Conservation (phyloP, 1,140 invertebrate genomes). For the Drosophila mojavensis region DNA sequence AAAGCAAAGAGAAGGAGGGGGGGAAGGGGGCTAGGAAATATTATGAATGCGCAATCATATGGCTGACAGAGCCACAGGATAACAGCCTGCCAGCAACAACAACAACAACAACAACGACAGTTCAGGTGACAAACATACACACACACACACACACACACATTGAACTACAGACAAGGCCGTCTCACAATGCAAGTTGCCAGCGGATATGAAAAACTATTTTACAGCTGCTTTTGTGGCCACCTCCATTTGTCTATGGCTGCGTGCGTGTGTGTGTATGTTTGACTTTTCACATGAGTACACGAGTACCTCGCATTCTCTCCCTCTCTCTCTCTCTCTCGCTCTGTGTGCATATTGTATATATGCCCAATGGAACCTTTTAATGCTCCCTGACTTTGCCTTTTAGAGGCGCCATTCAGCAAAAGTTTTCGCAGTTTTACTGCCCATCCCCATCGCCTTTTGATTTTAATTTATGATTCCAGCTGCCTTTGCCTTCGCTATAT, state of each 20-base stretch:
- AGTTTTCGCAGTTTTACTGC: constrained; percentile 40
- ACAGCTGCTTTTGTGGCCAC: constrained; percentile 62
- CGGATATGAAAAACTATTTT: constrained; percentile 82
- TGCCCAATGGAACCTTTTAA: constrained; percentile 4
- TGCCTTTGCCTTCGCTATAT: constrained; percentile 43
- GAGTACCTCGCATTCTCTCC: background rate
- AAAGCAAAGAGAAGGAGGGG: background rate
- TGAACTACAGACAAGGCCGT: background rate
- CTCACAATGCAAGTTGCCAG: constrained; percentile 67
- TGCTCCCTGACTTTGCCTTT: constrained; percentile 14
- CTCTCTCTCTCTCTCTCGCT: background rate
- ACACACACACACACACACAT: constrained; percentile 1
- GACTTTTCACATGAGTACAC: constrained; percentile 9
- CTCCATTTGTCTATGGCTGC: constrained; percentile 8
- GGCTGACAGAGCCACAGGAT: constrained; percentile 33
- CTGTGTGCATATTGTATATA: background rate
- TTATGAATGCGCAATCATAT: constrained; percentile 75
- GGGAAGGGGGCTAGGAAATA: constrained; percentile 41
- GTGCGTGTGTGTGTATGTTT: constrained; percentile 10
- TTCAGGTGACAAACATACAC: constrained; percentile 61
- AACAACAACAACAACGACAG: constrained; percentile 17
- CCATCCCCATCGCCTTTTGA: constrained; percentile 27
- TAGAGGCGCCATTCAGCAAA: constrained; percentile 5
- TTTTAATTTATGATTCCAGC: constrained; percentile 65
- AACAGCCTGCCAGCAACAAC: constrained; percentile 10